Conservation (phyloP, 2,888 invertebrate species). For the Stenoptilia bipunctidactyla region DNA sequence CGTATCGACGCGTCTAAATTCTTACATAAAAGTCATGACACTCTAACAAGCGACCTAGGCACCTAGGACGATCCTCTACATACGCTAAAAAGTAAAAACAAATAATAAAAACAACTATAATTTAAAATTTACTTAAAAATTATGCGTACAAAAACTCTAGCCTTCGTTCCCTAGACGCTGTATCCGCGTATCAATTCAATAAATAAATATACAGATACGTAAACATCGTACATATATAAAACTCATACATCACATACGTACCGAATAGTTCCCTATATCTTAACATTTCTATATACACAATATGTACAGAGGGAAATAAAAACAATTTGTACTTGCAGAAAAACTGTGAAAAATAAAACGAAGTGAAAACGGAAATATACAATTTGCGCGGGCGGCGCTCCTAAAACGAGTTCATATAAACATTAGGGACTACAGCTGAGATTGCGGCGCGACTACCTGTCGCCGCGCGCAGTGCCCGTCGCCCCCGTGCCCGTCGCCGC, state of each 20-base stretch:
- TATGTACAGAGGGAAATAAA: conserved; percentile 70
- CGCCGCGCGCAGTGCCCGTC: conserved; percentile 34
- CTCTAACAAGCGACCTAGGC: conserved; percentile 41
- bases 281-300: conserved; percentile 63
- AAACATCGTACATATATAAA: conserved; percentile 60
- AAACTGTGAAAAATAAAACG: conserved; percentile 54
- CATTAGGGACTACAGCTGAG: conserved; percentile 31
- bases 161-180: conserved; percentile 42
- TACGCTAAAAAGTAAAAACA: conserved; percentile 45
- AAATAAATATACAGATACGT: conserved; percentile 64
- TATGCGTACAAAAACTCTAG: conserved; percentile 65
- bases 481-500: conserved; percentile 29
- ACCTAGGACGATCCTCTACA: conserved; percentile 32
- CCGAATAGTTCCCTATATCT: conserved; percentile 39
- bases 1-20: conserved; percentile 29
- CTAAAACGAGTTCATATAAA: conserved; percentile 32
- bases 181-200: conserved; percentile 34
- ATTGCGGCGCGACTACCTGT: conserved; percentile 45
- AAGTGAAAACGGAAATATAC: conserved; percentile 53
- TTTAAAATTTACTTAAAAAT: conserved; percentile 51
- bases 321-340: conserved; percentile 72
- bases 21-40: conserved; percentile 37
- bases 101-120: conserved; percentile 66
- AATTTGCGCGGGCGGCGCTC: conserved; percentile 26
- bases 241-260: conserved; percentile 46